Base-by-base conservation (phyloP, 2,797 vertebrate genomes). In the Hafferia zeledoni region DNA sequence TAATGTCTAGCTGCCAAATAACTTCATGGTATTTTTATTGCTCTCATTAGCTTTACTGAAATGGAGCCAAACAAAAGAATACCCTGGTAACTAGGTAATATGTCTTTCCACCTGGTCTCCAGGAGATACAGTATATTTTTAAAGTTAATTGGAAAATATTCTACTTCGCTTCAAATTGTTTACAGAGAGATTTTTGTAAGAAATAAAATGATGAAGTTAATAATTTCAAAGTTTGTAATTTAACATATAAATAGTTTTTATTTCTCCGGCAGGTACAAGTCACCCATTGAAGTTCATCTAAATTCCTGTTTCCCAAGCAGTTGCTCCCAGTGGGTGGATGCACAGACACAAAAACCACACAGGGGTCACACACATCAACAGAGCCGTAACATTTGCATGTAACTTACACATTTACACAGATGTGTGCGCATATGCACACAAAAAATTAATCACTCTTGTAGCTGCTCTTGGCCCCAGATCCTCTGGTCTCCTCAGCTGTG, bases 21-120 rank as follows among this genome's bases (percentile, higher is more conserved):
- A 72, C 78, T 89, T 74, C 18, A 60, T 60, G n/a, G 35, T 33
- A 49, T 88, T 94, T 94, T 94, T 93, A 87, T 91, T 79, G 43
- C 84, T 94, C 64, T 86, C 24, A 31, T 90, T 79, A 89, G 17
- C 33, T 89, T 76, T 76, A 61, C 31, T 83, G 88, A 84, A 92
- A 43, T 52, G 17, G 15, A 80, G 8, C n/a, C 47, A 80, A 89
- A 52, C 68, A 82, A 82, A 75, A 57, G 41, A 87, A 64, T 89
- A 59, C 19, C 24, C 19, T 52, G 7, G 59, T 83, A 84, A 89
- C 52, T 35, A 10, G 44, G 37, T 77, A 65, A 20, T 77, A 33
- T 2, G 2, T 50, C 20, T 79, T 61, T 17, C 15, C 28, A 79
- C 33, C 19, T 79, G 19, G 67, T 78, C 25, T 75, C 84, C 17